Conservation (phyloP, 2,797 vertebrate species). For the Manis crassicaudata region DNA sequence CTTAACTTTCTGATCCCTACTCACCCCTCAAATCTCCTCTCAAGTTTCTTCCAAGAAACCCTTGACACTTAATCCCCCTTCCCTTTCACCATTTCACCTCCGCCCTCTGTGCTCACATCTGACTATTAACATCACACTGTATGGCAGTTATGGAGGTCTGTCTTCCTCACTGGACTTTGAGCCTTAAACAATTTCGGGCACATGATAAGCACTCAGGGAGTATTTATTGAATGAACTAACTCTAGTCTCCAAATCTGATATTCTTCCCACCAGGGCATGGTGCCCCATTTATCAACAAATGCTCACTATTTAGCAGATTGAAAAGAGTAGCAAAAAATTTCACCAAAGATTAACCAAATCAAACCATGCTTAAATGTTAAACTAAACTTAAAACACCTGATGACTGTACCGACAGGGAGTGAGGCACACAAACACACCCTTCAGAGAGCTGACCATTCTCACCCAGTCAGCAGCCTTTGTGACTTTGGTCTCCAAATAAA, state of each 20-base stretch:
- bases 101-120: not conserved
- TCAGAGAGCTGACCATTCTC: not conserved
- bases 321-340: conserved; percentile 28
- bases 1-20: not conserved
- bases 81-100: not conserved
- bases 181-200: not conserved
- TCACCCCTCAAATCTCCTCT: not conserved
- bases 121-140: not conserved
- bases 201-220: not conserved
- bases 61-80: not conserved
- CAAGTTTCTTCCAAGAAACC: not conserved
- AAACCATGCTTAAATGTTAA: not conserved
- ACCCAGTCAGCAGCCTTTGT: not conserved
- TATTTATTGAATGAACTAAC: not conserved
- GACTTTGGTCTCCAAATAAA: not conserved
- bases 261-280: not conserved
- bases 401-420: not conserved
- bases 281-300: conserved; percentile 8
- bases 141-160: not conserved
- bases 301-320: not conserved
- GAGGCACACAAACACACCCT: not conserved
- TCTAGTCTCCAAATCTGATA: not conserved
- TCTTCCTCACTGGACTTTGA: not conserved
- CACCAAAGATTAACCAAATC: not conserved
- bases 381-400: not conserved